Conservation (phyloP, 2,797 vertebrate species). For the Gymnothorax reevesii region DNA sequence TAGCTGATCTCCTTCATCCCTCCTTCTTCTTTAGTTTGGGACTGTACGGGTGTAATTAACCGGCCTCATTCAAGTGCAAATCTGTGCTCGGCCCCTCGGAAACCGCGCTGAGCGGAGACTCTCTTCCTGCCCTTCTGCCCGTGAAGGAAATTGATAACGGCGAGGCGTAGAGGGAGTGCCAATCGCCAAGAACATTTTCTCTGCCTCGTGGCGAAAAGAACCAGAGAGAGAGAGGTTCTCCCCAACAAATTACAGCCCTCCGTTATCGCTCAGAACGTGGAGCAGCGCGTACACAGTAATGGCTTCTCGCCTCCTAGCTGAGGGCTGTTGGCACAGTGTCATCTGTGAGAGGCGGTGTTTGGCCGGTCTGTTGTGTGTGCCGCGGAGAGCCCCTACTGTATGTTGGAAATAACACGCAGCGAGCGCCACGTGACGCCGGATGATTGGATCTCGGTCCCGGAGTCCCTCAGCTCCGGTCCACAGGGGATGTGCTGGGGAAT, state of each 20-base stretch:
- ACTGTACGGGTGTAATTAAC: constrained; percentile 16
- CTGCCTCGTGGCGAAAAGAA: neutral
- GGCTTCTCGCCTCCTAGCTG: neutral
- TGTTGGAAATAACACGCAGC: neutral
- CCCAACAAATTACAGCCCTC: neutral
- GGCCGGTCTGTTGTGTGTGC: neutral
- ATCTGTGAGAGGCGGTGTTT: neutral
- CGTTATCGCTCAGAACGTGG: neutral
- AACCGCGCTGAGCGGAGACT: neutral
- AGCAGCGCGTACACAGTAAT: neutral
- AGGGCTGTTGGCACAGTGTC: neutral
- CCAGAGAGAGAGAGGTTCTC: neutral
- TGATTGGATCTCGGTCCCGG: neutral
- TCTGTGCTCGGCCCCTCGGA: neutral
- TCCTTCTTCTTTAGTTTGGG: neutral
- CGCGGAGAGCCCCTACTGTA: neutral
- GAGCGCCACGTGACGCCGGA: neutral
- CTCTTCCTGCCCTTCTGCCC: neutral
- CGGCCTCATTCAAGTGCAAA: constrained; percentile 27
- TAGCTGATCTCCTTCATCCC: neutral
- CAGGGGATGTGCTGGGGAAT: neutral
- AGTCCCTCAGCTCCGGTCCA: neutral
- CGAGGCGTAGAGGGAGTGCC: constrained; percentile 9
- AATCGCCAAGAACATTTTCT: neutral
- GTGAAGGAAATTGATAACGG: constrained; percentile 20